Percentiles rank a stretch among this genome's conserved stretches.
Evolutionary conservation across 2,113 vertebrate genomes (phyloP).

Genomic region (Cyrtonyx montezumae): DNA sequence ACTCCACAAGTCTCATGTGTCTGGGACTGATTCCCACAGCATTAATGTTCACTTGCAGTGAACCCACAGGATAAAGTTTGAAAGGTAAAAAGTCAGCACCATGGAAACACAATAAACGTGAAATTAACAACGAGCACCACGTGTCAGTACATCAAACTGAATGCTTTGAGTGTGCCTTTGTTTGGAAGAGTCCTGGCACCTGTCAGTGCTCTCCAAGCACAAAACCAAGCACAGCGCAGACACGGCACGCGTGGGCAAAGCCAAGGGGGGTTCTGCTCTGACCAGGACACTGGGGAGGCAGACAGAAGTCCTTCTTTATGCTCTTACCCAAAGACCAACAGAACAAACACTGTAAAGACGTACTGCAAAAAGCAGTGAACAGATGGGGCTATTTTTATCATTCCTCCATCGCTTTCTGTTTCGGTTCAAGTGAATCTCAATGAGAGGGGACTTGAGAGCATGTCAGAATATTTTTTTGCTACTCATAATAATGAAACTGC

Average conservation of each 20-base stretch:
- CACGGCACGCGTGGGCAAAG: not conserved
- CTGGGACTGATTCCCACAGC: slow-evolving; percentile 37
- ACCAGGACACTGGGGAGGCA: not conserved
- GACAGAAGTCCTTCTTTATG: not conserved
- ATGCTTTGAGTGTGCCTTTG: not conserved
- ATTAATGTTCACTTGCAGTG: not conserved
- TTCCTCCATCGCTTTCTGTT: slow-evolving; percentile 9
- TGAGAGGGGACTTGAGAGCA: not conserved
- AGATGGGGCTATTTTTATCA: slow-evolving; percentile 33
- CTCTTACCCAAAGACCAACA: not conserved
- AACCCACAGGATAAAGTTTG: slow-evolving; percentile 7
- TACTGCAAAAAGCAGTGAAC: not conserved
- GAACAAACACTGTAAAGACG: not conserved
- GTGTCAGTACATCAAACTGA: slow-evolving; percentile 22
- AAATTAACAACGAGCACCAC: not conserved
- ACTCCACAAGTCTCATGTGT: not conserved
- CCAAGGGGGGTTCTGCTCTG: not conserved
- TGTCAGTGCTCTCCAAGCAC: not conserved
- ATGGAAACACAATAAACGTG: slow-evolving; percentile 54
- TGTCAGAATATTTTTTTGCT: not conserved
- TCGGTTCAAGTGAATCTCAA: not conserved
- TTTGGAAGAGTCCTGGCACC: not conserved
- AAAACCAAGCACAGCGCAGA: not conserved
- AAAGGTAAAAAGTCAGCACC: slow-evolving; percentile 54
- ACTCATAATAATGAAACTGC: not conserved